These are phyloP conservation scores for Bovichtus diacanthus DNA, from an alignment of 2,797 vertebrate genomes.

Conservation along the genomic window DNA sequence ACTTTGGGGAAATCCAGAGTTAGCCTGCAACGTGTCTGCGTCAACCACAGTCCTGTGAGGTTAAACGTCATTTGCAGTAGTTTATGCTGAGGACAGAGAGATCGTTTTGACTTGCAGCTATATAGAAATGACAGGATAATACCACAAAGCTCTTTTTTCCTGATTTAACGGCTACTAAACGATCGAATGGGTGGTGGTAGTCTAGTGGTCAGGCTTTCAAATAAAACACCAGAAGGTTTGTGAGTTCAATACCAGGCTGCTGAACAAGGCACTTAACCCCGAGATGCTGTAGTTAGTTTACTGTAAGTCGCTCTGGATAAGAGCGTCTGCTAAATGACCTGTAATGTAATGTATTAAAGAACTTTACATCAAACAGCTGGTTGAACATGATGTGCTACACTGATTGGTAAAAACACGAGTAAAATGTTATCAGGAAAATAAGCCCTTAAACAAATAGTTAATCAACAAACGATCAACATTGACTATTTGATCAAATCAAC, in stretches of 20 bases:
- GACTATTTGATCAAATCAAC: rapidly evolving
- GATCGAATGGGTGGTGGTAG: too few relatives aligned
- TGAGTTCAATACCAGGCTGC: too few relatives aligned
- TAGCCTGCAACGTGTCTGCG: constrained; percentile 2
- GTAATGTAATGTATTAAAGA: background rate
- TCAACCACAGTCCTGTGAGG: constrained; percentile 11
- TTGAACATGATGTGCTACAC: background rate
- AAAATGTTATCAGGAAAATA: background rate
- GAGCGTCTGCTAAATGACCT: too few relatives aligned
- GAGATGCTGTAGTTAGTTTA: too few relatives aligned
- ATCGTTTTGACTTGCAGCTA: background rate
- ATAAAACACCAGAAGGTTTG: too few relatives aligned
- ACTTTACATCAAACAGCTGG: background rate
- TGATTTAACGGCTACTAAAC: background rate
- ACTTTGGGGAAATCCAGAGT: constrained; percentile 54
- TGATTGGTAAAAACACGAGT: background rate
- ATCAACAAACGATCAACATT: background rate
- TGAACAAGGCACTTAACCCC: too few relatives aligned
- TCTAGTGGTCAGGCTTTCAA: too few relatives aligned
- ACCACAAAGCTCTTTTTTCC: background rate
- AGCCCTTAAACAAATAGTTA: background rate
- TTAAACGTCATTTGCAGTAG: constrained; percentile 20
- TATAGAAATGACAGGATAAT: background rate
- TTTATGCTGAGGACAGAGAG: background rate
- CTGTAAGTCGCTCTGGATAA: too few relatives aligned